These are phyloP conservation scores for Popillia japonica DNA, from an alignment of 1,140 invertebrate species.

Conservation along the genomic window DNA sequence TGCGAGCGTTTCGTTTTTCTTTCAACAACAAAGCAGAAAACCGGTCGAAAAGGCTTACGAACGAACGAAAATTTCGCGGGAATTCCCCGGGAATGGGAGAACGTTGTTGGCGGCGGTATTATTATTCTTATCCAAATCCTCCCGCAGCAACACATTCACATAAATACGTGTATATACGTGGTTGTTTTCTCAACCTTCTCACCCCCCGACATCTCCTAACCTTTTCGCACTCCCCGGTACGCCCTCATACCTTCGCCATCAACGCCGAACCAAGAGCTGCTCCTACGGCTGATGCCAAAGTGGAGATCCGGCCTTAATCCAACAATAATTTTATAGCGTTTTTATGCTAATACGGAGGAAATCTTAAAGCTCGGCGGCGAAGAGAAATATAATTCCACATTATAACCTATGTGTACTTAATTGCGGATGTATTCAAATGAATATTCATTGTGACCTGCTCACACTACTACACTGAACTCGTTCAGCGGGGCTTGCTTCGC, in stretches of 20 bases:
- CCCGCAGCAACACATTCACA: neutral
- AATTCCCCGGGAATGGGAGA: neutral
- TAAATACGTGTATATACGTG: slow-evolving; percentile 1
- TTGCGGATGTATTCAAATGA: slow-evolving; percentile 44
- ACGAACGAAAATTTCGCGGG: slow-evolving; percentile 11
- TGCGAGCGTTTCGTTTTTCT: neutral
- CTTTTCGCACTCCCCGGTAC: neutral
- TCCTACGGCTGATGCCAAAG: slow-evolving; percentile 32
- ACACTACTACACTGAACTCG: neutral
- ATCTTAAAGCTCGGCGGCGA: slow-evolving; percentile 52
- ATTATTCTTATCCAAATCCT: slow-evolving; percentile 29
- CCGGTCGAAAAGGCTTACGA: neutral
- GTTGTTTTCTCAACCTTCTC: slow-evolving; percentile 22
- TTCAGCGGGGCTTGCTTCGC: neutral
- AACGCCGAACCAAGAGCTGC: slow-evolving; percentile 11
- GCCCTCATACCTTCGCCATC: neutral
- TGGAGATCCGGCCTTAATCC: slow-evolving; percentile 46
- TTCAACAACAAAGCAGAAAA: neutral
- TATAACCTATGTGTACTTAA: slow-evolving; percentile 57
- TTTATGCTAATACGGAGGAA: slow-evolving; percentile 56
- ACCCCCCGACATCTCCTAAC: neutral
- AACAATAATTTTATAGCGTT: slow-evolving; percentile 59
- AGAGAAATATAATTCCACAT: slow-evolving; percentile 51
- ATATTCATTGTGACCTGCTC: slow-evolving; percentile 41
- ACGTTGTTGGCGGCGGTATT: neutral